A percentile compares a stretch with the other conserved stretches of the same genome.
These are phyloP conservation scores for Ophioninae sp. DNA, from an alignment of 2,888 invertebrate species.

Conservation along the genomic window DNA sequence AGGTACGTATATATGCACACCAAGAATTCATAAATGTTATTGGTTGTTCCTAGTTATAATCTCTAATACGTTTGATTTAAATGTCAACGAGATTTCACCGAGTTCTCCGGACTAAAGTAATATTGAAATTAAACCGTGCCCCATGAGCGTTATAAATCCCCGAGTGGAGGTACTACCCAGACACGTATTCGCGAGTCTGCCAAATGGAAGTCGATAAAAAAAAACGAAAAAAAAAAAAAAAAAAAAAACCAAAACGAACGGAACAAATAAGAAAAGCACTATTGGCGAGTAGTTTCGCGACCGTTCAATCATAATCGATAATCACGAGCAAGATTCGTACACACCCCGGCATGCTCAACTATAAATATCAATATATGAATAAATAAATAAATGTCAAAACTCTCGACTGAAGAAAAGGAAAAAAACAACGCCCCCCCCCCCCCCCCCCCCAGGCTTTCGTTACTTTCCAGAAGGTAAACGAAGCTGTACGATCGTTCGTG, in stretches of 20 bases:
- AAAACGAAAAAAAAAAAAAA: neutral
- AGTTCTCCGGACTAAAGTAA: slow-evolving; percentile 52
- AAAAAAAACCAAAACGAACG: neutral
- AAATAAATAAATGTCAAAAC: slow-evolving; percentile 22
- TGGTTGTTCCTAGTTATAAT: slow-evolving; percentile 57
- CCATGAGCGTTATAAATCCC: slow-evolving; percentile 35
- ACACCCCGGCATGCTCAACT: neutral
- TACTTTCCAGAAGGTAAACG: slow-evolving; percentile 38
- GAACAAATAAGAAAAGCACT: slow-evolving; percentile 2
- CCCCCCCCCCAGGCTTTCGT: neutral
- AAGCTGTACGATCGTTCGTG: slow-evolving; percentile 41
- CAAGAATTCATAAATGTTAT: slow-evolving; percentile 41
- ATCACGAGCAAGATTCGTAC: slow-evolving; percentile 29
- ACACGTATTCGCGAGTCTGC: slow-evolving; percentile 2
- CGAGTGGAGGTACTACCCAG: neutral
- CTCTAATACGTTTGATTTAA: slow-evolving; percentile 62
- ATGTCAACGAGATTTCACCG: slow-evolving; percentile 61
- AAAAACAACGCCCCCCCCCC: slow-evolving; percentile 10
- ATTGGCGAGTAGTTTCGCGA: slow-evolving; percentile 41
- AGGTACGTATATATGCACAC: neutral
- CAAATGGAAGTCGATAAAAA: neutral
- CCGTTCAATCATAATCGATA: slow-evolving; percentile 60
- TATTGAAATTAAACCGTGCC: slow-evolving; percentile 52
- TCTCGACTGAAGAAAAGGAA: slow-evolving; percentile 54
- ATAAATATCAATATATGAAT: neutral